Evolutionary conservation across 2,888 invertebrate genomes (phyloP).

Genomic region (Spatulosminthurus flaviceps): DNA sequence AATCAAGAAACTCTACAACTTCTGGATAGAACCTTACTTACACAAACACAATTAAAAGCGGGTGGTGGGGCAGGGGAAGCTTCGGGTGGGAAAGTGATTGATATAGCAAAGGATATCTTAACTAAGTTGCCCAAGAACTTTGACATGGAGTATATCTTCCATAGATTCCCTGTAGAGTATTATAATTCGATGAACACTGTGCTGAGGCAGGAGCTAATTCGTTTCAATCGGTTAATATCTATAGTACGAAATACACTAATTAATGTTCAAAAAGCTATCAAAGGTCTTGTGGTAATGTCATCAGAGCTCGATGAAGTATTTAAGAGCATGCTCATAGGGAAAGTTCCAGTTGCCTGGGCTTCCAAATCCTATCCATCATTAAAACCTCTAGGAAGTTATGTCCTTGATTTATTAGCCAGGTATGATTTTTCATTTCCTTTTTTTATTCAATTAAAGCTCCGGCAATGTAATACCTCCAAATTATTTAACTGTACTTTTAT

Average conservation of each 20-base stretch:
- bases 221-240: conserved; percentile 78
- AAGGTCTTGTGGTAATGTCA: conserved; percentile 87
- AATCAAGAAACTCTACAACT: conserved; percentile 81
- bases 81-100: conserved; percentile 65
- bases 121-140: conserved; percentile 74
- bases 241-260: conserved; percentile 79
- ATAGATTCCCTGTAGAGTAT: conserved; percentile 79
- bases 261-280: conserved; percentile 83
- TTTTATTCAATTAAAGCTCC: too few species aligned
- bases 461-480: too few species aligned
- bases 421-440: conserved; percentile 65
- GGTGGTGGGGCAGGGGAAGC: conserved; percentile 23
- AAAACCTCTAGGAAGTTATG: conserved; percentile 89
- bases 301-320: conserved; percentile 86
- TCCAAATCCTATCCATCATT: conserved; percentile 70
- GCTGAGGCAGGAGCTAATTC: conserved; percentile 83
- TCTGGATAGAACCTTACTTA: conserved; percentile 35
- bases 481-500: too few species aligned
- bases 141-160: conserved; percentile 74
- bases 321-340: conserved; percentile 81
- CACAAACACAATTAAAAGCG: conserved; percentile 72
- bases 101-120: conserved; percentile 44
- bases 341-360: conserved; percentile 85
- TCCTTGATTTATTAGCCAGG: conserved; percentile 85
- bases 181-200: conserved; percentile 94